Conservation (phyloP, 2,113 vertebrate genomes). For the Plestiodon gilberti region DNA sequence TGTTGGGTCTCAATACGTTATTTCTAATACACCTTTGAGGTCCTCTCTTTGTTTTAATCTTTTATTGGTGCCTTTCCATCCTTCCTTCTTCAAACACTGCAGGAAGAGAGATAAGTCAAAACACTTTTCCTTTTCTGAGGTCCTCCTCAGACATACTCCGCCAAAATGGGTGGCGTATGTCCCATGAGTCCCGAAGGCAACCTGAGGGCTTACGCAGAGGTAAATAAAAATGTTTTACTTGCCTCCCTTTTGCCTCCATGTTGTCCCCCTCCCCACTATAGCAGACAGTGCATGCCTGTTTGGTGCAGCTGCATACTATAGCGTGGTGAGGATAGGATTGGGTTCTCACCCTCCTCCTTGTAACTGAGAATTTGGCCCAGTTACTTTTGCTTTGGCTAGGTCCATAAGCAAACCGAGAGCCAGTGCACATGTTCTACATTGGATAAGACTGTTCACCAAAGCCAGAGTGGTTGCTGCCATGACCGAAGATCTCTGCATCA, state of each 20-base stretch:
- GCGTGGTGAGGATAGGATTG: too few species aligned
- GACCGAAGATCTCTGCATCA: not conserved
- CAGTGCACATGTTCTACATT: not conserved
- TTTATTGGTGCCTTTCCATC: not conserved
- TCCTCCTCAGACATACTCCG: too few species aligned
- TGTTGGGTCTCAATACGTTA: not conserved
- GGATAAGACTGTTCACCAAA: not conserved
- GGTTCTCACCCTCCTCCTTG: too few species aligned
- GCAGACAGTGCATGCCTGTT: too few species aligned
- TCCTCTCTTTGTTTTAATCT: not conserved
- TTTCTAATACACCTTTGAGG: not conserved
- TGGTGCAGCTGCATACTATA: too few species aligned
- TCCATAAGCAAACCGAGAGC: not conserved
- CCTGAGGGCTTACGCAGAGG: too few species aligned
- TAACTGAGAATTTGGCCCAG: not conserved
- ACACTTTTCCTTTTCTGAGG: not conserved
- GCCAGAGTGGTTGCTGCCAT: too few species aligned
- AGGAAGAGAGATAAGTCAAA: not conserved
- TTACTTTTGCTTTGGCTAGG: not conserved
- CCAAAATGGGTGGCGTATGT: too few species aligned
- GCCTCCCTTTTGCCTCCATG: too few species aligned
- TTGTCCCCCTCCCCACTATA: too few species aligned
- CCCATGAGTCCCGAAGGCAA: too few species aligned
- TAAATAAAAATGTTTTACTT: too few species aligned
- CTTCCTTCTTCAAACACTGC: not conserved